phyloP scores from a whole-genome alignment of 2,113 vertebrate genomes.

The Lepus timidus region DNA sequence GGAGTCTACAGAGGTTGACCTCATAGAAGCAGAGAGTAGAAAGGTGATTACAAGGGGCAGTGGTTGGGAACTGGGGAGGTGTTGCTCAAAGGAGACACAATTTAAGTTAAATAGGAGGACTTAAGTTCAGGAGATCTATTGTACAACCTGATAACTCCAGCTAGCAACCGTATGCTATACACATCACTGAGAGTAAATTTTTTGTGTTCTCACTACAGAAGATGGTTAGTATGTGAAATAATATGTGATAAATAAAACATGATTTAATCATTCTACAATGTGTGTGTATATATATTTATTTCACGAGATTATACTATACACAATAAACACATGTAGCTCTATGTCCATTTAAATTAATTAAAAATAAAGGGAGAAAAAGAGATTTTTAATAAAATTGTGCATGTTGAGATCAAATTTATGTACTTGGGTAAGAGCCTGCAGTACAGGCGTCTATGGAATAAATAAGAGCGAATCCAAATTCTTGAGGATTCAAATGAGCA shows the following conservation, averaged over 20 bases:
- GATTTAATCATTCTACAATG: background rate
- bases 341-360: background rate
- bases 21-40: background rate
- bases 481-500: background rate
- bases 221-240: background rate
- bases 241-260: background rate
- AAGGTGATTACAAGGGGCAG: too few relatives aligned
- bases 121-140: background rate
- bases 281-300: background rate
- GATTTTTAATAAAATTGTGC: background rate
- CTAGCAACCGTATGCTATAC: accelerated
- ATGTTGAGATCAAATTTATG: background rate
- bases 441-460: background rate
- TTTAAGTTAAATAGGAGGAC: background rate
- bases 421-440: background rate
- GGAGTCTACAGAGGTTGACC: background rate
- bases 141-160: too few relatives aligned
- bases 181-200: background rate
- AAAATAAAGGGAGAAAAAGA: background rate
- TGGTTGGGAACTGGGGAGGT: background rate
- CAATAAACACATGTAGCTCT: background rate
- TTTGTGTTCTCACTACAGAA: background rate
- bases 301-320: background rate
- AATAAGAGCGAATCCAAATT: background rate
- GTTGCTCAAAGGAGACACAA: background rate